Evolutionary conservation across 2,888 invertebrate genomes (phyloP).

Genomic region (Pristionchus arcanus): DNA sequence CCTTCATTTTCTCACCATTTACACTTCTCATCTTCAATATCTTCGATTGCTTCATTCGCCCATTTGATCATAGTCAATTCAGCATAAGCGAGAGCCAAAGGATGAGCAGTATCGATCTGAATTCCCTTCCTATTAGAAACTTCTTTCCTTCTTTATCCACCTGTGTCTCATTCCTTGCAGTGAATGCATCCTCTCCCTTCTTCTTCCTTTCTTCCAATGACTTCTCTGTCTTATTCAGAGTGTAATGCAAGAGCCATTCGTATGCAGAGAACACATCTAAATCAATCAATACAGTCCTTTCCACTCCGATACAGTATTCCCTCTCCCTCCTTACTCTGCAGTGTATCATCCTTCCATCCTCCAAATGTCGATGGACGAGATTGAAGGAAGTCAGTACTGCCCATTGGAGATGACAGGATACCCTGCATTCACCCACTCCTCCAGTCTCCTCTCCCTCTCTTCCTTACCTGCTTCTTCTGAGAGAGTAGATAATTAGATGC

Average conservation of each 20-base stretch:
- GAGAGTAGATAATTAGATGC: slow-evolving; percentile 90
- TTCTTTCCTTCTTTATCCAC: slow-evolving; percentile 79
- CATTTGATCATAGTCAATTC: slow-evolving; percentile 84
- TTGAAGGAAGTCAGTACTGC: slow-evolving; percentile 85
- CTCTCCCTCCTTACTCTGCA: background rate
- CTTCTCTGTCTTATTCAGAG: slow-evolving; percentile 9
- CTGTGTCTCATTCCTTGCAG: slow-evolving; percentile 85
- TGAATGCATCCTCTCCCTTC: slow-evolving; percentile 59
- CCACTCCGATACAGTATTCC: background rate
- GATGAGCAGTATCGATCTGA: slow-evolving; percentile 80
- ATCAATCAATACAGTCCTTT: background rate
- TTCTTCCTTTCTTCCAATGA: background rate
- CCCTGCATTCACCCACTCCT: background rate
- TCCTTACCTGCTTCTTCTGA: slow-evolving; percentile 69
- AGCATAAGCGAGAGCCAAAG: slow-evolving; percentile 88
- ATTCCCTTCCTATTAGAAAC: background rate
- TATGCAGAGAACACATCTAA: slow-evolving; percentile 13
- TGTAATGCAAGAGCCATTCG: slow-evolving; percentile 14
- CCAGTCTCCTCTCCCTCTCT: background rate
- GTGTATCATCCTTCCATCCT: slow-evolving; percentile 21
- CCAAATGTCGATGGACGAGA: background rate
- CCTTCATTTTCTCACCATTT: background rate
- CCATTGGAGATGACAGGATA: slow-evolving; percentile 83
- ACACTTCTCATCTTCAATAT: slow-evolving; percentile 59
- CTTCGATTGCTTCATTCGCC: slow-evolving; percentile 63